These are phyloP conservation scores for Rhyacophila brunnea DNA, from an alignment of 1,140 invertebrate species.

Conservation along the genomic window DNA sequence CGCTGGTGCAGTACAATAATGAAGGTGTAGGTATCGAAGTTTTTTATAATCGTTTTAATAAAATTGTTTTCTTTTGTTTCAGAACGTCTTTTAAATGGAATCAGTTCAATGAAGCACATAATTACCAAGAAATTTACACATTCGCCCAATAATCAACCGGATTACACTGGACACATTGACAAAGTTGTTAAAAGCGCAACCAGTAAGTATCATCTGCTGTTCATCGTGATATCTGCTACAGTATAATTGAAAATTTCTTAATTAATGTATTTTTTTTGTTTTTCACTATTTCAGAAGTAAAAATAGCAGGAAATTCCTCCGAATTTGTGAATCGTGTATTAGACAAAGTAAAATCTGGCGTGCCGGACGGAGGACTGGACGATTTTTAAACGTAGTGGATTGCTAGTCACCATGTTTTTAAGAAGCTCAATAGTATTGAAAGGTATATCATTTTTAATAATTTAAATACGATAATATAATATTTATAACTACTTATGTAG, in stretches of 20 bases:
- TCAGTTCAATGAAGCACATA: conserved; percentile 64
- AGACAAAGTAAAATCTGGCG: conserved; percentile 69
- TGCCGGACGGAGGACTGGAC: conserved; percentile 65
- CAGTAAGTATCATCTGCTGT: too few relatives aligned
- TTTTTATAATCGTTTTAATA: too few relatives aligned
- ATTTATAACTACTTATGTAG: too few relatives aligned
- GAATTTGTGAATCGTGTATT: conserved; percentile 86
- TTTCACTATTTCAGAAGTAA: conserved; percentile 61
- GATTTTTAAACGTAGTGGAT: conserved; percentile 41
- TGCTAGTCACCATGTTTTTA: not conserved
- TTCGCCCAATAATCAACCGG: conserved; percentile 57
- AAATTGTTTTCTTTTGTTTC: conserved; percentile 40
- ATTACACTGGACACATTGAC: conserved; percentile 65
- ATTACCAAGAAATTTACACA: conserved; percentile 62
- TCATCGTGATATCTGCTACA: too few relatives aligned
- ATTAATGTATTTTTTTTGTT: not conserved
- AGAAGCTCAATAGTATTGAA: too few relatives aligned
- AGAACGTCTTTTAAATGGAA: conserved; percentile 68
- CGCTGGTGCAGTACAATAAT: too few relatives aligned
- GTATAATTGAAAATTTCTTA: too few relatives aligned
- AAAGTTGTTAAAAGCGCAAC: conserved; percentile 63
- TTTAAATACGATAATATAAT: too few relatives aligned
- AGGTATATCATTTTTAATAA: too few relatives aligned
- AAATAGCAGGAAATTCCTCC: conserved; percentile 78
- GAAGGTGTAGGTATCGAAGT: too few relatives aligned